These are phyloP conservation scores for Pardalotus punctatus DNA, from an alignment of 2,113 vertebrate genomes.

Conservation along the genomic window DNA sequence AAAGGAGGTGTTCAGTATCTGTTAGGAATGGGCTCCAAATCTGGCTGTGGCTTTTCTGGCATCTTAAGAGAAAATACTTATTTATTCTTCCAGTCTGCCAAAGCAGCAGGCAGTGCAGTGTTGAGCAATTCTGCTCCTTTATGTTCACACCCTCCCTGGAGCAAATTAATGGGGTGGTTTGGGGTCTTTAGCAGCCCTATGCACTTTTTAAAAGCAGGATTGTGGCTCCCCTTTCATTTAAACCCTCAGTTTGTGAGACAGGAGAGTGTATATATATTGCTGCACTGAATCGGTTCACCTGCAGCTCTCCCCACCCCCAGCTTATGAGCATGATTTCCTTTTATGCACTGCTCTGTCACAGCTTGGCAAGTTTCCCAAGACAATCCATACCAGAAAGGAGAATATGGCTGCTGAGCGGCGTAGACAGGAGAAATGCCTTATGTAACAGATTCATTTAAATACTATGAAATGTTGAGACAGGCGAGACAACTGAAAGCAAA, in stretches of 20 bases:
- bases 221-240: not conserved
- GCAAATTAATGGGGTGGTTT: not conserved
- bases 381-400: conserved; percentile 36
- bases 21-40: not conserved
- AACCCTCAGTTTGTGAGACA: not conserved
- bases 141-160: not conserved
- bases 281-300: conserved; percentile 30
- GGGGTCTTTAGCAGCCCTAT: not conserved
- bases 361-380: conserved; percentile 58
- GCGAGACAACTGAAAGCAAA: conserved; percentile 24
- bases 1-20: not conserved
- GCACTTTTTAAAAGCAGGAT: not conserved
- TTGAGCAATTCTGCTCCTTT: not conserved
- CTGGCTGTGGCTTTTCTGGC: not conserved
- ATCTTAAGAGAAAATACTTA: not conserved
- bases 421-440: not conserved
- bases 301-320: conserved; percentile 38
- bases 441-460: conserved; percentile 34
- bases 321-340: conserved; percentile 34
- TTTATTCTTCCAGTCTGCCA: not conserved
- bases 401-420: not conserved
- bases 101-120: not conserved
- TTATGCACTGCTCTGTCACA: conserved; percentile 52
- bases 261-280: not conserved
- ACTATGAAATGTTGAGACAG: conserved; percentile 18